Base-by-base conservation (phyloP, 2,888 invertebrate species). In the Temnothorax rugatulus region DNA sequence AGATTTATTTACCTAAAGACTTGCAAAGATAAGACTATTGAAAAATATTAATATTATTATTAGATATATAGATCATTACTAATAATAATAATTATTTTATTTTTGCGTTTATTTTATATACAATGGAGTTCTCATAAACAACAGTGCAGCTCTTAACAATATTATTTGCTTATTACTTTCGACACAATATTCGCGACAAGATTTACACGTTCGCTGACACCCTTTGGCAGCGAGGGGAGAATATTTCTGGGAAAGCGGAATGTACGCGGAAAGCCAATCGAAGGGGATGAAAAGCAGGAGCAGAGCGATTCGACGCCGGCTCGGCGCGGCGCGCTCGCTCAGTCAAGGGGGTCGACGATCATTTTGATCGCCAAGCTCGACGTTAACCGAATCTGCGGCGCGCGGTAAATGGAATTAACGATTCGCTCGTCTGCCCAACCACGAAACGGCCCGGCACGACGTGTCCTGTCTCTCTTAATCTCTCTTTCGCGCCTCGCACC, bases 351-450 rank as follows among this genome's bases (percentile, higher is more conserved):
- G 82, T 91, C 91, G 91, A 87, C 91, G 91, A 92, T 93, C 91
- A 91, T 93, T 91, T 91, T 91, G 91, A 92, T 93, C 92, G 92
- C 91, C 92, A 91, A 91, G 88, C 91, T 87, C 86, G 92, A 93
- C 93, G 91, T 92, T 94, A 94, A 94, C 93, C 93, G 92, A 93
- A 92, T 94, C 93, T 89, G 92, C 90, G 93, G 91, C 89, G 89
- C 91, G 91, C 89, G 89, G 84, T 90, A 92, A 92, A 93, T 90
- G 91, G 92, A 93, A 94, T 94, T 93, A 93, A 93, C 93, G 91
- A 92, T 92, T 93, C 91, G 82, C 87, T 61, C 86, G 82, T 86
- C 85, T 71, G 68, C 52, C 74, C 63, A 47, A 69, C 85, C 87
- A 66, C 86, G 82, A 86, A 85, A 86, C 79, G 77, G 63, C 74